Evolutionary conservation across 2,888 invertebrate species (phyloP).

Genomic region (Myopa testacea): DNA sequence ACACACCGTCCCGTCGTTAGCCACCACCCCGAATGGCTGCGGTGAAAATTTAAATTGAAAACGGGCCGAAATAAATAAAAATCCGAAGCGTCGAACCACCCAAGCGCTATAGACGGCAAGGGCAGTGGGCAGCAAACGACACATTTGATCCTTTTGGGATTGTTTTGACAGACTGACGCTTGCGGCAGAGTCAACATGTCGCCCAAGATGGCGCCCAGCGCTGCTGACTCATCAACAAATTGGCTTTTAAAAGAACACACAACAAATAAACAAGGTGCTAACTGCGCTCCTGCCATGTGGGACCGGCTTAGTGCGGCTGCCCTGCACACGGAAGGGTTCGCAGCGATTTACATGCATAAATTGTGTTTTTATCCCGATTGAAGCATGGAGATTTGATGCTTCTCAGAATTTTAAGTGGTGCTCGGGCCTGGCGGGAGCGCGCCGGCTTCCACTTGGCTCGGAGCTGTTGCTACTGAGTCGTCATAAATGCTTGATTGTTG

Average conservation of each 20-base stretch:
- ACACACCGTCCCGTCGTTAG: constrained; percentile 27
- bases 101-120: not conserved
- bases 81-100: not conserved
- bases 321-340: constrained; percentile 23
- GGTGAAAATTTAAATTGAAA: constrained; percentile 37
- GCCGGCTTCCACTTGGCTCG: not conserved
- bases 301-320: not conserved
- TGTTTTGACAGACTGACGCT: constrained; percentile 19
- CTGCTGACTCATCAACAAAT: constrained; percentile 35
- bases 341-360: constrained; percentile 37
- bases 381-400: constrained; percentile 41
- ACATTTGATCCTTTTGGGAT: constrained; percentile 27
- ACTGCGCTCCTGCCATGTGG: constrained; percentile 29
- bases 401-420: constrained; percentile 16
- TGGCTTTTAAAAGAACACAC: constrained; percentile 31
- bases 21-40: constrained; percentile 33
- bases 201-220: constrained; percentile 34
- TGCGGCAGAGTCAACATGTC: constrained; percentile 29
- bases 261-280: constrained; percentile 33
- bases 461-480: constrained; percentile 23
- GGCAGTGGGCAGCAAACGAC: not conserved
- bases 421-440: not conserved
- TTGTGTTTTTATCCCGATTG: constrained; percentile 46
- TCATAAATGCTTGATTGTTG: constrained; percentile 49
- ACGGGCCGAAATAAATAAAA: constrained; percentile 22